Base-by-base conservation (phyloP, 2,797 vertebrate genomes). In the Lateolabrax maculatus region DNA sequence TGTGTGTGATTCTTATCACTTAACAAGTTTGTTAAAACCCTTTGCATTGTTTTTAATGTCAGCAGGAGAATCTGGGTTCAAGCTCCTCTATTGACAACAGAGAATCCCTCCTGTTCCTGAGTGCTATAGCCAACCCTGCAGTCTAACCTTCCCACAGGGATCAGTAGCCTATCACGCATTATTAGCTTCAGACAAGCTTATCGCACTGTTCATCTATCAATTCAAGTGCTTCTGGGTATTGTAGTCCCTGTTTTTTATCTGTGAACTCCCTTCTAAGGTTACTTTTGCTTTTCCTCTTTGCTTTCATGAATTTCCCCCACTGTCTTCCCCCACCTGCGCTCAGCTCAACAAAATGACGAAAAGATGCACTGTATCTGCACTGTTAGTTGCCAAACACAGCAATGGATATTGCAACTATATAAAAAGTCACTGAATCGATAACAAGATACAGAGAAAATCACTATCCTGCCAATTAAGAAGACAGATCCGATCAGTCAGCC, bases 401-500 rank as follows among this genome's bases (percentile, higher is more conserved):
- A n/a, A 1, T n/a, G 80, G 49, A 68, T 27, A 44, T 29, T 15
- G 9, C 15, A 60, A 48, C 36, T 37, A 27, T 25, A 43, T 43
- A 25, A 58, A 52, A 68, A 64, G 60, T 57, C 13, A 57, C 27
- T 37, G n/a, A 65, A 61, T 41, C 9, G 8, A 72, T 29, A 53
- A 53, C 23, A 11, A 36, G 41, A 66, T 43, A 55, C 41, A 85
- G 53, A 71, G n/a, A 48, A 57, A 65, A 73, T 63, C 55, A 66
- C 56, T 77, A 72, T 43, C 23, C 56, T 86, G 88, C 93, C 61
- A 69, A 53, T 60, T 48, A 72, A 9, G 36, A 77, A 48, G 64
- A 57, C 62, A 39, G 21, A 64, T 62, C 34, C 7, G 5, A 71
- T 62, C 67, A 76, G 60, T 65, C 64, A 76, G 64, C 3, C 9